These are phyloP conservation scores for Enteromius trimaculatus DNA, from an alignment of 2,797 vertebrate genomes.

Conservation along the genomic window DNA sequence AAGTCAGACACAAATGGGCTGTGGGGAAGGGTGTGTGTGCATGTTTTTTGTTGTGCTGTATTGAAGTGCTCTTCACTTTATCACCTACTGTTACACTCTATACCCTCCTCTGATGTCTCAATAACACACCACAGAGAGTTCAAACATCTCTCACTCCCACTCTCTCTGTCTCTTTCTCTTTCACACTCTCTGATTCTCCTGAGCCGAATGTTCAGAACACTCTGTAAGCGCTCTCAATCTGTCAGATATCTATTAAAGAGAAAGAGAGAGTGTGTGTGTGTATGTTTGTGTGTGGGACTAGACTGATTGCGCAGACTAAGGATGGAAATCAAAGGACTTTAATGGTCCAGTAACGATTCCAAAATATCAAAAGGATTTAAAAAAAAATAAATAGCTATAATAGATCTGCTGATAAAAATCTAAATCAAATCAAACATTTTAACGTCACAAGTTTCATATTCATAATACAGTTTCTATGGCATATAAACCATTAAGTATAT, in stretches of 20 bases:
- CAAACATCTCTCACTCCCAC: slow-evolving; percentile 45
- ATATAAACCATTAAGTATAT: not conserved
- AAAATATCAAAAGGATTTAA: slow-evolving; percentile 15
- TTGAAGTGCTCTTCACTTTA: slow-evolving; percentile 39
- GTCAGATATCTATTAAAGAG: slow-evolving; percentile 63
- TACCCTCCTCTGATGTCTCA: slow-evolving; percentile 38
- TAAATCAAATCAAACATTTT: not conserved
- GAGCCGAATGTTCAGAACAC: slow-evolving; percentile 72
- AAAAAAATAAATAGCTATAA: not conserved
- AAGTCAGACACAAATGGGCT: slow-evolving; percentile 21
- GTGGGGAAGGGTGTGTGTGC: slow-evolving; percentile 14
- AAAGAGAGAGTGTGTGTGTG: slow-evolving; percentile 14
- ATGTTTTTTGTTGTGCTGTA: slow-evolving; percentile 31
- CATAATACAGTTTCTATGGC: not conserved
- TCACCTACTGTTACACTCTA: slow-evolving; percentile 35
- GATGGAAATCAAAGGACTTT: not conserved
- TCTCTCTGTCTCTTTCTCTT: slow-evolving; percentile 9
- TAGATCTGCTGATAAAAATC: not conserved
- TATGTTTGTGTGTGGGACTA: not conserved
- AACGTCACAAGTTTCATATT: slow-evolving; percentile 19
- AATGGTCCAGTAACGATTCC: slow-evolving; percentile 12
- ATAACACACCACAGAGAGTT: slow-evolving; percentile 46
- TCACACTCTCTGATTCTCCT: slow-evolving; percentile 37
- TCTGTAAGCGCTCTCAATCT: slow-evolving; percentile 78
- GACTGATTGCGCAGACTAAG: slow-evolving; percentile 8